Percentiles rank a stretch among this genome's conserved stretches.
Conservation (phyloP, 2,888 invertebrate species). For the Acleris laterana region DNA sequence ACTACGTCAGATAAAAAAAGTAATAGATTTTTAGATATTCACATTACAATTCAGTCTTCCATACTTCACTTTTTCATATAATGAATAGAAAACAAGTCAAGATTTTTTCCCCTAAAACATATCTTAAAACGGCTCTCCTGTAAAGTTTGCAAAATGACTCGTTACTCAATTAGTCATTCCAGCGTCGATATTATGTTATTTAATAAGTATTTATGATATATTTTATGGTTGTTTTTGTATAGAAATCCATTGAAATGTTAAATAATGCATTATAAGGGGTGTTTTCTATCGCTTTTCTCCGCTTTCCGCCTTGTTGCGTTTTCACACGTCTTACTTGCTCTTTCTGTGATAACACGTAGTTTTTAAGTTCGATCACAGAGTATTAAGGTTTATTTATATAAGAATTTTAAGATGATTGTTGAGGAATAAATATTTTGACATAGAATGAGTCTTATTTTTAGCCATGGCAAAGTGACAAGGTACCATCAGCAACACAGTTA, state of each 20-base stretch:
- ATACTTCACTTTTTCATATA: too few species aligned
- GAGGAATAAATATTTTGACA: constrained; percentile 28
- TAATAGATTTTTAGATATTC: too few species aligned
- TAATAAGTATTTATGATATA: neutral
- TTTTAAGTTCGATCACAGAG: constrained; percentile 19
- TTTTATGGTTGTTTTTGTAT: neutral
- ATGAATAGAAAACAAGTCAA: too few species aligned
- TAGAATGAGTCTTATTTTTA: neutral
- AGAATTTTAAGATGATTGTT: constrained; percentile 16
- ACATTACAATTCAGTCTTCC: too few species aligned
- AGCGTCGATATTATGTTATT: neutral
- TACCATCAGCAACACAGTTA: too few species aligned
- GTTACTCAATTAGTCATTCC: too few species aligned
- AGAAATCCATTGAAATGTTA: neutral
- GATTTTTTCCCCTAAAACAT: too few species aligned
- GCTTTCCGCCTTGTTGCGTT: constrained; percentile 24
- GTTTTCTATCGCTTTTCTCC: constrained; percentile 13
- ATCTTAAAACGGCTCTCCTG: too few species aligned
- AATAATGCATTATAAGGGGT: constrained; percentile 9
- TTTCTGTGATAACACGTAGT: constrained; percentile 29
- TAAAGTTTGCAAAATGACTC: too few species aligned
- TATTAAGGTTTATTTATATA: constrained; percentile 13
- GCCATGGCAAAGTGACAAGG: neutral
- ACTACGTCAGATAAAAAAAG: too few species aligned
- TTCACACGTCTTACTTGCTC: constrained; percentile 19